A percentile compares a stretch with the other conserved stretches of the same genome.
Evolutionary conservation across 2,113 vertebrate genomes (phyloP).

Genomic region (Trichechus manatus): DNA sequence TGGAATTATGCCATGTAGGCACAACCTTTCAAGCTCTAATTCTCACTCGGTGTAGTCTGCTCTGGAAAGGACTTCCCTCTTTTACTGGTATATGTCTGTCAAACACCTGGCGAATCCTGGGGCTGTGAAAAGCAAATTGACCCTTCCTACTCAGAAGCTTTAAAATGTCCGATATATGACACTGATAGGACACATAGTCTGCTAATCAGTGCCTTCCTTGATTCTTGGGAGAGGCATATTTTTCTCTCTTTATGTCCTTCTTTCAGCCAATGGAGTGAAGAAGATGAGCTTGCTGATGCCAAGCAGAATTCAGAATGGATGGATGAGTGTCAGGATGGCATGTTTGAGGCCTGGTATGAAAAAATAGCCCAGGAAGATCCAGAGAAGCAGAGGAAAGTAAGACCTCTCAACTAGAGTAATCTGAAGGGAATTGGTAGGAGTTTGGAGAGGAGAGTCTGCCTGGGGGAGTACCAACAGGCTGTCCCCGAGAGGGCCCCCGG

Average conservation of each 20-base stretch:
- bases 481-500: not conserved
- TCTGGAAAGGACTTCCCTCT: not conserved
- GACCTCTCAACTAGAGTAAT: constrained; percentile 71
- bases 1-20: not conserved
- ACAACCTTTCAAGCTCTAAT: not conserved
- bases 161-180: not conserved
- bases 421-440: constrained; percentile 39
- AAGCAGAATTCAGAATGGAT: constrained; percentile 98
- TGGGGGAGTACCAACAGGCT: not conserved
- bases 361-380: constrained; percentile 94
- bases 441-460: constrained; percentile 9
- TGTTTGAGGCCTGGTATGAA: constrained; percentile 99
- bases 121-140: not conserved
- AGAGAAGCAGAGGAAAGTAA: constrained; percentile 96
- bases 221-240: constrained; percentile 34
- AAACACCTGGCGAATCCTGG: not conserved
- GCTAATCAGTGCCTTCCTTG: not conserved
- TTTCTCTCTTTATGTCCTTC: constrained; percentile 72
- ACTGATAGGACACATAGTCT: not conserved
- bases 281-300: constrained; percentile 97
- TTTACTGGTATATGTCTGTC: not conserved
- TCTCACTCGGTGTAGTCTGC: not conserved
- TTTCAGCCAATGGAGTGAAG: constrained; percentile 96
- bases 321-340: constrained; percentile 97
- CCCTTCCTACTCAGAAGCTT: not conserved